A percentile compares a stretch with the other conserved stretches of the same genome.
Evolutionary conservation across 1,140 invertebrate species (phyloP).

Genomic region (Tetramorium alpestre): DNA sequence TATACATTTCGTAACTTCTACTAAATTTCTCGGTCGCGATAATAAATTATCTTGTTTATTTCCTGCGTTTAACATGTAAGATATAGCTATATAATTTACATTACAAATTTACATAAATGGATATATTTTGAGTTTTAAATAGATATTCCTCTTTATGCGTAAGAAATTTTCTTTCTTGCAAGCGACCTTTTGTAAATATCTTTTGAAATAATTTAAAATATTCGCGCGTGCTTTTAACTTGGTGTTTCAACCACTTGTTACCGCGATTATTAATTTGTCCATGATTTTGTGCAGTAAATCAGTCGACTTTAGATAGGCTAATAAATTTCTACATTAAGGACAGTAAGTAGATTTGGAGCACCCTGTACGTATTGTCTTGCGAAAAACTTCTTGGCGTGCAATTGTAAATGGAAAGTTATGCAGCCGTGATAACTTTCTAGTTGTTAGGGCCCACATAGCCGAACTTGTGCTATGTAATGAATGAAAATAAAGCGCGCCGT

Average conservation of each 20-base stretch:
- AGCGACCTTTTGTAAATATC: neutral
- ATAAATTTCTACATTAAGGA: neutral
- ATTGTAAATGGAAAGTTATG: slow-evolving; percentile 41
- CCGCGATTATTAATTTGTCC: neutral
- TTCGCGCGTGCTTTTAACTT: neutral
- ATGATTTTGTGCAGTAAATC: neutral
- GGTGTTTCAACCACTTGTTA: neutral
- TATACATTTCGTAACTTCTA: slow-evolving; percentile 4
- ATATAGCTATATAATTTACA: neutral
- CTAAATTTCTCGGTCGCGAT: neutral
- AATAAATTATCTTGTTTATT: slow-evolving; percentile 7
- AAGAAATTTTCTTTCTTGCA: neutral
- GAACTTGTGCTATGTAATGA: slow-evolving; percentile 45
- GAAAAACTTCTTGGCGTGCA: slow-evolving; percentile 23
- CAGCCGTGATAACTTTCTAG: slow-evolving; percentile 44
- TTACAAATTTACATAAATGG: neutral
- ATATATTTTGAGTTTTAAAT: neutral
- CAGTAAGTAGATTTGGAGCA: neutral
- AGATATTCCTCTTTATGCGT: neutral
- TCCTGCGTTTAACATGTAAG: neutral
- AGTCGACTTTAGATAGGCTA: neutral
- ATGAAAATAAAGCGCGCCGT: slow-evolving; percentile 49
- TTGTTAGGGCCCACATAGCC: slow-evolving; percentile 33
- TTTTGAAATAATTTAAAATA: neutral
- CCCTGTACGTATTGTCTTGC: slow-evolving; percentile 17